These are phyloP conservation scores for Athalia cordata DNA, from an alignment of 2,888 invertebrate species.

Conservation along the genomic window DNA sequence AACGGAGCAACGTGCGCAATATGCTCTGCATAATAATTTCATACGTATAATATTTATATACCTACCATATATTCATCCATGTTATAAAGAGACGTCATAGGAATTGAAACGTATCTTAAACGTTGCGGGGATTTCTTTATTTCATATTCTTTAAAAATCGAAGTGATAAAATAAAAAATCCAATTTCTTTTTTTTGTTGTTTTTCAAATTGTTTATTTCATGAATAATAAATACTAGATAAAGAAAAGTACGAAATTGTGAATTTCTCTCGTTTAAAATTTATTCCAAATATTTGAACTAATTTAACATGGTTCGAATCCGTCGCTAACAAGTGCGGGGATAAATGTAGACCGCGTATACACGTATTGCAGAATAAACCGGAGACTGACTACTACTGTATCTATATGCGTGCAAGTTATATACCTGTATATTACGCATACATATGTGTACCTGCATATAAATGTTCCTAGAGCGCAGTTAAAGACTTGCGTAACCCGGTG, in stretches of 20 bases:
- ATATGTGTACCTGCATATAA: not conserved
- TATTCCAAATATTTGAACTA: not conserved
- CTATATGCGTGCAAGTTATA: no score
- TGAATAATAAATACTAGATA: no score
- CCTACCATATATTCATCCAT: not conserved
- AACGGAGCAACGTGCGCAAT: conserved; percentile 38
- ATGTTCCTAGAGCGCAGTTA: conserved; percentile 50
- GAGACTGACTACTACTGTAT: no score
- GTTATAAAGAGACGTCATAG: conserved; percentile 9
- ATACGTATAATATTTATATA: not conserved
- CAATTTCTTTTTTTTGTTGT: no score
- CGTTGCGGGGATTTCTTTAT: not conserved
- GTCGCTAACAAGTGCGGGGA: conserved; percentile 26
- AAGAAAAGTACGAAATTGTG: no score
- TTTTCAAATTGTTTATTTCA: no score
- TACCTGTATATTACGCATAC: not conserved
- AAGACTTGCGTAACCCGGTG: conserved; percentile 59
- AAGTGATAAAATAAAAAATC: no score
- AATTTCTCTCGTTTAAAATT: not conserved
- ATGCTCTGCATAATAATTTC: conserved; percentile 38
- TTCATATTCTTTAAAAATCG: not conserved
- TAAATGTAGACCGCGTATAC: no score
- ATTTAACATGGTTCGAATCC: conserved; percentile 17
- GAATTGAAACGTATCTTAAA: not conserved
- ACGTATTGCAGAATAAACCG: no score